A percentile compares a stretch with the other conserved stretches of the same genome.
Conservation (phyloP, 2,888 invertebrate species). For the Sesia apiformis region DNA sequence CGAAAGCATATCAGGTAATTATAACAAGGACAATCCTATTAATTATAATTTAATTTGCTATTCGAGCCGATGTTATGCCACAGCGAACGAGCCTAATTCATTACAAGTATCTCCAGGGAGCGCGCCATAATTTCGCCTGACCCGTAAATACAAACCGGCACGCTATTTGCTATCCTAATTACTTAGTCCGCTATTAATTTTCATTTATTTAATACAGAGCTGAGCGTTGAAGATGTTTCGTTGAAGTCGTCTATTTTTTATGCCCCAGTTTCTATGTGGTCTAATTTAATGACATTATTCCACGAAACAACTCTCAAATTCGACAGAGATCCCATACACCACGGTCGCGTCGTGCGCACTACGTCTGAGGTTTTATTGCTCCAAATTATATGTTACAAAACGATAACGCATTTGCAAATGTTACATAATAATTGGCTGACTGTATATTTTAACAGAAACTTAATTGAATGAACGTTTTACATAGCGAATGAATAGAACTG, state of each 20-base stretch:
- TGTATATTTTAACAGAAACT: not conserved
- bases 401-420: constrained; percentile 27
- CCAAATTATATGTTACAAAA: constrained; percentile 42
- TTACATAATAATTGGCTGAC: constrained; percentile 13
- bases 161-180: constrained; percentile 39
- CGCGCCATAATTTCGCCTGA: constrained; percentile 10
- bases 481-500: not conserved
- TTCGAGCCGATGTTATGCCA: not conserved
- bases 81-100: constrained; percentile 27
- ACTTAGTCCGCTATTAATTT: constrained; percentile 22
- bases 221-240: not conserved
- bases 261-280: too few relatives aligned
- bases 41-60: constrained; percentile 3
- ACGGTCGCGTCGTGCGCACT: constrained; percentile 9
- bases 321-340: too few relatives aligned
- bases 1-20: too few relatives aligned
- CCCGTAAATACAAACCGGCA: constrained; percentile 29
- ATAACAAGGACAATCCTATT: not conserved
- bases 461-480: not conserved
- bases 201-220: constrained; percentile 7
- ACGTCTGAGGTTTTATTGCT: constrained; percentile 31
- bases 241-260: not conserved
- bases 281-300: too few relatives aligned
- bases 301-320: too few relatives aligned
- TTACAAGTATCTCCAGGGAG: constrained; percentile 19